Percentiles rank a stretch among this genome's conserved stretches.
phyloP scores from a whole-genome alignment of 2,113 vertebrate genomes.

The Dasyprocta punctata region DNA sequence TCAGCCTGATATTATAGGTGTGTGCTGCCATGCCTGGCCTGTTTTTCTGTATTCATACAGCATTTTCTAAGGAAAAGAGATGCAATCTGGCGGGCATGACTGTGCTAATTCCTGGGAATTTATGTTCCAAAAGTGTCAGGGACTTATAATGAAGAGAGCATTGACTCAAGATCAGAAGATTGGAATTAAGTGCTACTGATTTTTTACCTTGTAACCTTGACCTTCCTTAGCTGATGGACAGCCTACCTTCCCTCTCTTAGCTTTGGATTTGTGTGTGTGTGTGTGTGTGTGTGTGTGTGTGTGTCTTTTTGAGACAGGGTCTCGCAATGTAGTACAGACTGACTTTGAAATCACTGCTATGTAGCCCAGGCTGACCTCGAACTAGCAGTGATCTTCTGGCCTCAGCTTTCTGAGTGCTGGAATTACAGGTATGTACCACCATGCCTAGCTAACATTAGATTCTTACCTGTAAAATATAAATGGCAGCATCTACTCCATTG shows the following conservation, averaged over 20 bases:
- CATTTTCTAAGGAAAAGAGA: not conserved
- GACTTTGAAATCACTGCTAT: too few relatives aligned
- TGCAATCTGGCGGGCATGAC: not conserved
- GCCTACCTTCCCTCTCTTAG: not conserved
- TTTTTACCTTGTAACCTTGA: not conserved
- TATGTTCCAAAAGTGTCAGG: not conserved
- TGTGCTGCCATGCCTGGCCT: not conserved
- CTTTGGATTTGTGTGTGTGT: too few relatives aligned
- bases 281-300: too few relatives aligned
- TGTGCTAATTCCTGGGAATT: not conserved
- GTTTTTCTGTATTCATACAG: not conserved
- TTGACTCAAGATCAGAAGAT: not conserved
- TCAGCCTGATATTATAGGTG: not conserved
- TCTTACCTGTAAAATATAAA: not conserved
- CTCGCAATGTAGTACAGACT: too few relatives aligned
- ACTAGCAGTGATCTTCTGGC: too few relatives aligned
- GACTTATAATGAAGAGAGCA: not conserved
- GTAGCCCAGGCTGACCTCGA: too few relatives aligned
- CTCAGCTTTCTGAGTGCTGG: too few relatives aligned
- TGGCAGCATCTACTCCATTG: not conserved
- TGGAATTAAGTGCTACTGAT: not conserved
- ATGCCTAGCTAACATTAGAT: not conserved
- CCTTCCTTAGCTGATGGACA: not conserved
- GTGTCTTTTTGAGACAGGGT: too few relatives aligned
- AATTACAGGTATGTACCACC: too few relatives aligned